phyloP scores from a whole-genome alignment of 2,797 vertebrate genomes.

The Alauda arvensis region DNA sequence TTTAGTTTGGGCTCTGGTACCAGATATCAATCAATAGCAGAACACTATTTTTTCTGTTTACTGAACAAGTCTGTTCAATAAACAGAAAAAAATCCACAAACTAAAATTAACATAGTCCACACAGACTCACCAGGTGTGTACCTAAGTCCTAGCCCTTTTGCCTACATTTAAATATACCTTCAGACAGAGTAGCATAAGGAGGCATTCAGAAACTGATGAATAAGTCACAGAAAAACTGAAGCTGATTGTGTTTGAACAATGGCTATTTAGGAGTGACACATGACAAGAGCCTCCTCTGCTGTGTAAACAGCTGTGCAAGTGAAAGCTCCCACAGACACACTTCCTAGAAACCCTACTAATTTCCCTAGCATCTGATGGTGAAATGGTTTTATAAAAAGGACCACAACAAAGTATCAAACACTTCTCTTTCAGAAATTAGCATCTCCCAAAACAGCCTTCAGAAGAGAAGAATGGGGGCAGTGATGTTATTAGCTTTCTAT shows the following conservation, averaged over 20 bases:
- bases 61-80: background rate
- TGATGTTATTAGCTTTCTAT: background rate
- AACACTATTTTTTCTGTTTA: background rate
- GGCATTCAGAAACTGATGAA: background rate
- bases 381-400: background rate
- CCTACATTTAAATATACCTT: background rate
- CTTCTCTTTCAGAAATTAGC: background rate
- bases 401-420: background rate
- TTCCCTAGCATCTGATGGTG: accelerated
- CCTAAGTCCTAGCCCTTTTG: background rate
- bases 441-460: background rate
- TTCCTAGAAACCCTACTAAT: background rate
- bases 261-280: background rate
- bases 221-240: background rate
- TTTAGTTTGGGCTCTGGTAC: background rate
- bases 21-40: background rate
- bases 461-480: background rate
- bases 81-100: background rate
- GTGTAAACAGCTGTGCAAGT: background rate
- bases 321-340: background rate
- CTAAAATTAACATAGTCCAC: background rate
- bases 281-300: background rate
- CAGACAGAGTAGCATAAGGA: background rate
- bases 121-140: background rate
- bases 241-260: background rate